Conservation (phyloP, 1,140 invertebrate genomes). For the Oedothorax gibbosus region DNA sequence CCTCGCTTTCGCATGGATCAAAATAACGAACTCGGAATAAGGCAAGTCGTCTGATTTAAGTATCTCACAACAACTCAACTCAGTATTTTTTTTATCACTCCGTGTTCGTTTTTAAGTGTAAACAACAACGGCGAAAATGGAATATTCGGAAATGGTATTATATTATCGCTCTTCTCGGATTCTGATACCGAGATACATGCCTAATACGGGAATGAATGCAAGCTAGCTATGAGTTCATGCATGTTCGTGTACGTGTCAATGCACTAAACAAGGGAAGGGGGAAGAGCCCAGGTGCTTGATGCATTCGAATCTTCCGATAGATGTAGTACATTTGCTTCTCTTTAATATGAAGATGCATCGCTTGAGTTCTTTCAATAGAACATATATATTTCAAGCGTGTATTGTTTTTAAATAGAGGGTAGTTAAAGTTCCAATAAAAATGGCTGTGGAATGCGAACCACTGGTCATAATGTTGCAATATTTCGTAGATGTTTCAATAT, state of each 20-base stretch:
- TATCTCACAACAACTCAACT: neutral
- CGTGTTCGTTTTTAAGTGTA: constrained; percentile 4
- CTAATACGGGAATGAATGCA: constrained; percentile 12
- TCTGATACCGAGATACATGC: neutral
- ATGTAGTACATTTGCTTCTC: no score
- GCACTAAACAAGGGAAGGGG: no score
- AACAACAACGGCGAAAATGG: constrained; percentile 8
- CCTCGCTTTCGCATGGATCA: neutral
- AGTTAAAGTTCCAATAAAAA: no score
- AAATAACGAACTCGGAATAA: neutral
- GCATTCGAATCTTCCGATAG: no score
- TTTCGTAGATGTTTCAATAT: no score
- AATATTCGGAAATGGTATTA: constrained; percentile 21
- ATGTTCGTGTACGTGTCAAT: neutral
- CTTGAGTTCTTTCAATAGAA: no score
- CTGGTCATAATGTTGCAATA: no score
- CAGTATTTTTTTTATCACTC: neutral
- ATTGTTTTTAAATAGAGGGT: no score
- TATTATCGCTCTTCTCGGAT: neutral
- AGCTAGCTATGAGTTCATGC: neutral
- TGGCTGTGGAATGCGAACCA: no score
- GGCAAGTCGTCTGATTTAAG: neutral
- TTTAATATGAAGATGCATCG: no score
- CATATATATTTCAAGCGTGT: no score
- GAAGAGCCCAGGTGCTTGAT: no score